These are phyloP conservation scores for Stegodyphus mimosarum DNA, from an alignment of 1,140 invertebrate genomes.

Conservation along the genomic window DNA sequence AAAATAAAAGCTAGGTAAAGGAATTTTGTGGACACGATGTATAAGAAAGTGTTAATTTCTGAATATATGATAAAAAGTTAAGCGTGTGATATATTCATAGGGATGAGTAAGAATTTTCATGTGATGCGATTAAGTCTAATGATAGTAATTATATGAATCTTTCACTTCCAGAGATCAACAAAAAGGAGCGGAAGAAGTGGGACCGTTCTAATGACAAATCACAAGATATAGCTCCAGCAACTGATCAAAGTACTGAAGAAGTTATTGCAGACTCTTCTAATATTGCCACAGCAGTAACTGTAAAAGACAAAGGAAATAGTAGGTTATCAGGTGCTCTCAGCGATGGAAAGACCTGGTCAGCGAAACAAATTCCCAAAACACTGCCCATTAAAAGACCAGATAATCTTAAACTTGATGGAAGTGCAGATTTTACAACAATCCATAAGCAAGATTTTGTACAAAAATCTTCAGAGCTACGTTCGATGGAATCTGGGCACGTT, in stretches of 20 bases:
- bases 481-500: neutral
- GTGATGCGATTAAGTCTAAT: neutral
- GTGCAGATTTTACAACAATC: slow-evolving; percentile 67
- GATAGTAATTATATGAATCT: neutral
- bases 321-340: neutral
- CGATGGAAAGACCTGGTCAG: slow-evolving; percentile 1
- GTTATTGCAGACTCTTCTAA: neutral
- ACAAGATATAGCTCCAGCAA: neutral
- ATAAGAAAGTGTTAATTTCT: too few relatives aligned
- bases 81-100: too few relatives aligned
- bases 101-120: too few relatives aligned
- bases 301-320: slow-evolving; percentile 28
- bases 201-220: neutral
- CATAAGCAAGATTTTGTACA: slow-evolving; percentile 33
- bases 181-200: neutral
- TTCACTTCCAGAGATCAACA: neutral
- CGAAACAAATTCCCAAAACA: slow-evolving; percentile 41
- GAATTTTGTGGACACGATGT: too few relatives aligned
- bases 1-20: too few relatives aligned
- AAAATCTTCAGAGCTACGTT: neutral
- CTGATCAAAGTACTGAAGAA: neutral
- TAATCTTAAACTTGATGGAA: slow-evolving; percentile 66
- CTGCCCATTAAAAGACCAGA: slow-evolving; percentile 65
- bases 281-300: slow-evolving; percentile 1
- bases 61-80: too few relatives aligned